Conservation (phyloP, 2,888 invertebrate genomes). For the Erpobdella octoculata region DNA sequence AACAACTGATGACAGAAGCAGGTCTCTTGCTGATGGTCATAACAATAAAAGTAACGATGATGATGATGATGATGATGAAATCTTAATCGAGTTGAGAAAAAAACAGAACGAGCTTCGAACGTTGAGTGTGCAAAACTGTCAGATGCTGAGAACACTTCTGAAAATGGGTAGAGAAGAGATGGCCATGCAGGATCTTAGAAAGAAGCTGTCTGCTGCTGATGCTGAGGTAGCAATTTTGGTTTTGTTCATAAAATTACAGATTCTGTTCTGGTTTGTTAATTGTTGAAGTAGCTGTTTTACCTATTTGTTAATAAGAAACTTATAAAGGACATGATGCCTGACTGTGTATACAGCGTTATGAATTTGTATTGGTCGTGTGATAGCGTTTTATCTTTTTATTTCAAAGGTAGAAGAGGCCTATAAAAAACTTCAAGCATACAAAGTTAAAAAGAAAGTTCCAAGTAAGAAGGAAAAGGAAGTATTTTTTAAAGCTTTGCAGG, state of each 20-base stretch:
- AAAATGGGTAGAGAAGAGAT: conserved; percentile 70
- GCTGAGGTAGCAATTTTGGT: conserved; percentile 44
- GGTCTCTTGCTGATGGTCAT: not conserved
- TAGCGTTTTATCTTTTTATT: not conserved
- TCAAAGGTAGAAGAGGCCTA: conserved; percentile 68
- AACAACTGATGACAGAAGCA: not conserved
- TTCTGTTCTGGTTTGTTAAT: no score
- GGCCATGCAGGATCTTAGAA: conserved; percentile 68
- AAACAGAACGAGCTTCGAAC: conserved; percentile 67
- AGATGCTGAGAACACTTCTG: conserved; percentile 59
- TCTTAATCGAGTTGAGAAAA: conserved; percentile 75
- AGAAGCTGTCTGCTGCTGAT: conserved; percentile 67
- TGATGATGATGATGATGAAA: conserved; percentile 64
- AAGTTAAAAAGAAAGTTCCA: conserved; percentile 72
- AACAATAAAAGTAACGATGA: conserved; percentile 37
- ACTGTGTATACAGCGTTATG: no score
- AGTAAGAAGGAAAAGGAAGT: conserved; percentile 73
- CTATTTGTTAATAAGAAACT: no score
- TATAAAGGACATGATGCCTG: no score
- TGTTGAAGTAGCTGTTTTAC: no score
- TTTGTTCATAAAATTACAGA: not conserved
- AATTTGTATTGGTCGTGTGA: no score
- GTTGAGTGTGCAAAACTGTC: conserved; percentile 62
- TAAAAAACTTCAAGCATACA: conserved; percentile 69
- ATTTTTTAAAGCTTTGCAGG: conserved; percentile 66